Evolutionary conservation across 2,888 invertebrate genomes (phyloP), one percentile per base, ranked within the genome.

Genomic region (Xestia rhomboidea): DNA sequence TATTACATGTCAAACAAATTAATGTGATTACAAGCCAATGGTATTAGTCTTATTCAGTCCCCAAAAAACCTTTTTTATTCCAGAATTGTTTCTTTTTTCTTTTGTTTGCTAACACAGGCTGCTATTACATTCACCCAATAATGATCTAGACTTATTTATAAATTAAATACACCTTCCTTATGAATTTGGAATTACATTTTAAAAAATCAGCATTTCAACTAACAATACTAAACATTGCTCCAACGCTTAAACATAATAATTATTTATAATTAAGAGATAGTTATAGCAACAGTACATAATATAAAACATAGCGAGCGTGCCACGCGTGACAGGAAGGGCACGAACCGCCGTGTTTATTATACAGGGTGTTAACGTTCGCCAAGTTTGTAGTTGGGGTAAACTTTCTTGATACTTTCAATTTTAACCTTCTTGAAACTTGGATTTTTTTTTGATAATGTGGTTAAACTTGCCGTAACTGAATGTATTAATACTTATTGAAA

Each of bases 321-420:
- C 34, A 60, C 69, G 60, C 81, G 81, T 81, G 81, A 81, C 79
- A 67, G 73, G 73, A 81, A 83, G 73, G 84, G 81, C 81, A 83
- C 79, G 83, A 83, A 83, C 69, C 15, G 73, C 68, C 41, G 6
- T 72, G 68, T 46, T 82, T 82, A 76, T 51, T 79, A 44, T 46
- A 66, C 60, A 34, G 83, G 60, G 79, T 73, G 83, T 57, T 71
- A 67, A 54, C 30, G n/a, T 68, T 54, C 27, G 13, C 13, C 0
- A 34, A 27, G 10, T n/a, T 54, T 82, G 18, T 63, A 68, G 24
- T n/a, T 27, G 24, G 8, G 0, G 0, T 24, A 7, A 34, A 11
- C 24, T 15, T 41, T 82, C 77, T 79, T 79, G 77, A 64, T 76
- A 82, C 63, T 79, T 81, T 60, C 1, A 15, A 10, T 41, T 41